Percentiles rank a stretch among this genome's conserved stretches.
These are phyloP conservation scores for Fregata magnificens DNA, from an alignment of 2,113 vertebrate genomes.

Conservation along the genomic window DNA sequence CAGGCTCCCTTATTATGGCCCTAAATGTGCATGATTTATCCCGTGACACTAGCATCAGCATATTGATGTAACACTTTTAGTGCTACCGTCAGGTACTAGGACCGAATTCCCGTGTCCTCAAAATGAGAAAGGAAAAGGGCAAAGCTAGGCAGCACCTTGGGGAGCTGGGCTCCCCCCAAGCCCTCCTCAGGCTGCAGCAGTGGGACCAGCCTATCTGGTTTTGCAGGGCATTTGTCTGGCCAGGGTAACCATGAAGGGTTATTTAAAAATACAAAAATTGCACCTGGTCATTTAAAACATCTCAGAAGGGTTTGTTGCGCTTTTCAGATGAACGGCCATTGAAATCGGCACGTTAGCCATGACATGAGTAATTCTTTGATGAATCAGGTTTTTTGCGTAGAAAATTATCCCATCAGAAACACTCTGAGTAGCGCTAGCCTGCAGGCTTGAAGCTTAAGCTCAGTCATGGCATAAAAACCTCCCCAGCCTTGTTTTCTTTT, in stretches of 20 bases:
- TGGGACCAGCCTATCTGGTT: neutral
- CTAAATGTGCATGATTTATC: neutral
- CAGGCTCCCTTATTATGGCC: neutral
- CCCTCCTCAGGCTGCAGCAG: neutral
- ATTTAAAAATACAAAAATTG: neutral
- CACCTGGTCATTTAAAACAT: constrained; percentile 5
- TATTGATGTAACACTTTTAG: neutral
- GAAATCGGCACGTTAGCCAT: neutral
- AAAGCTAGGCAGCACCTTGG: neutral
- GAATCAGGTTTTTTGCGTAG: constrained; percentile 32
- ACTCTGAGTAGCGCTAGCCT: neutral
- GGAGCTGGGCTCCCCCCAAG: neutral
- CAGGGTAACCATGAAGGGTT: neutral
- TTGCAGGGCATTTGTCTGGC: neutral
- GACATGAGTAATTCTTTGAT: constrained; percentile 9
- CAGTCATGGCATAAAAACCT: neutral
- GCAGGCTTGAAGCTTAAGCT: constrained; percentile 10
- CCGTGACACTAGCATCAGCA: neutral
- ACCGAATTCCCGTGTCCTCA: neutral
- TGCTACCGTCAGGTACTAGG: accelerated
- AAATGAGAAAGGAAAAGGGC: neutral
- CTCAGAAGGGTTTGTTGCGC: neutral
- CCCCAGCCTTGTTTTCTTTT: constrained; percentile 8
- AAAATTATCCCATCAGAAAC: constrained; percentile 42
- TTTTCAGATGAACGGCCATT: neutral